Percentiles rank a stretch among this genome's conserved stretches.
These are phyloP conservation scores for Amblyraja radiata DNA, from an alignment of 2,797 vertebrate species.

Conservation along the genomic window DNA sequence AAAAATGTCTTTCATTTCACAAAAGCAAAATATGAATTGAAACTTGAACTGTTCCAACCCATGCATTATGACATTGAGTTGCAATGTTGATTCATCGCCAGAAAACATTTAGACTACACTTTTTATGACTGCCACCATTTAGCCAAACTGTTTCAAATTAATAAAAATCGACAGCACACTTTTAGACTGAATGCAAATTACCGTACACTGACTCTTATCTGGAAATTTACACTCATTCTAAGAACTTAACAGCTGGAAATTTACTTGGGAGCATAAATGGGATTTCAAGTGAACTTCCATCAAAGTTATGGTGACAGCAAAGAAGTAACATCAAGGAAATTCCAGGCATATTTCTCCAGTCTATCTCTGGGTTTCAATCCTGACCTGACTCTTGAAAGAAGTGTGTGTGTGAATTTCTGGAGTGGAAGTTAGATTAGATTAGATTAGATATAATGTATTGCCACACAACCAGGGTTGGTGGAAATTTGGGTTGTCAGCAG, in stretches of 20 bases:
- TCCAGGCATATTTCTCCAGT: neutral
- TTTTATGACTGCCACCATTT: neutral
- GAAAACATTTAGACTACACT: neutral
- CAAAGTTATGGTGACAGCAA: neutral
- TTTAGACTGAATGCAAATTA: constrained; percentile 23
- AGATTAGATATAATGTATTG: too few relatives aligned
- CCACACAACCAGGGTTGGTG: too few relatives aligned
- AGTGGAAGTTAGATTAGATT: too few relatives aligned
- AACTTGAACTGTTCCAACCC: neutral
- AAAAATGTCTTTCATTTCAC: neutral
- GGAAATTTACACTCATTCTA: neutral
- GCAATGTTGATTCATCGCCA: neutral
- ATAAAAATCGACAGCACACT: constrained; percentile 20
- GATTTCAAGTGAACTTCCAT: neutral
- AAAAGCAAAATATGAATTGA: neutral
- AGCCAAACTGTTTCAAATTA: neutral
- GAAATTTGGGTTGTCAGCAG: too few relatives aligned
- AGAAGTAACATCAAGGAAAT: neutral
- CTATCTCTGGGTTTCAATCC: neutral
- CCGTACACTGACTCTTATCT: neutral
- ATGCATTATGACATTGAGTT: neutral
- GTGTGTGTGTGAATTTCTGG: neutral
- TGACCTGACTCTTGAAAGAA: neutral
- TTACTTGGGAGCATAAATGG: neutral
- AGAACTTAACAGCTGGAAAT: neutral